Conservation (phyloP, 2,797 vertebrate genomes). For the Thalassophryne amazonica region DNA sequence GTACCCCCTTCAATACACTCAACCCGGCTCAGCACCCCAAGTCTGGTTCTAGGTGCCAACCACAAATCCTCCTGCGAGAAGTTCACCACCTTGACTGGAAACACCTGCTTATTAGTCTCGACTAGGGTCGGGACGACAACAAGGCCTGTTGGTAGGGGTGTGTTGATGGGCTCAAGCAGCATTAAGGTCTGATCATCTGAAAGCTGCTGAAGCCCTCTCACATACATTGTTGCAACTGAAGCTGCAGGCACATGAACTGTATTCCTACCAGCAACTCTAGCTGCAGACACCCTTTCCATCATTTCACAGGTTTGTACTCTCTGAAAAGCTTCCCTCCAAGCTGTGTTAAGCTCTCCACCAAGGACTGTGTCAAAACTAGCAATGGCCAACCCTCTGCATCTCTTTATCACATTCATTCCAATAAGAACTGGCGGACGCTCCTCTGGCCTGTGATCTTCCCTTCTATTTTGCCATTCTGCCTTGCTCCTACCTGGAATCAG, state of each 20-base stretch:
- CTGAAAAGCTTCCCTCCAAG: slow-evolving; percentile 1
- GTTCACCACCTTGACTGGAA: too few species aligned
- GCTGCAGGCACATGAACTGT: background rate
- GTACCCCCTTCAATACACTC: background rate
- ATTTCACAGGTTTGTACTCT: background rate
- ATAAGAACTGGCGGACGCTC: background rate
- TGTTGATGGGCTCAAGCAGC: too few species aligned
- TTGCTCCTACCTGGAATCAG: background rate
- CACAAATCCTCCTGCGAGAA: background rate
- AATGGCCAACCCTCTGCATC: background rate
- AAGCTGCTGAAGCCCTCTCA: background rate
- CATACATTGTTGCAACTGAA: background rate
- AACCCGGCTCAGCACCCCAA: background rate
- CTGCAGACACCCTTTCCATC: background rate
- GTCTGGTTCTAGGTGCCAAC: background rate
- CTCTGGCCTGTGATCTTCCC: too few species aligned
- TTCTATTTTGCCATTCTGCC: too few species aligned
- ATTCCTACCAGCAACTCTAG: background rate
- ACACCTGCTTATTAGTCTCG: too few species aligned
- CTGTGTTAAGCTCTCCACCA: too few species aligned
- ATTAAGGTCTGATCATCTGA: too few species aligned
- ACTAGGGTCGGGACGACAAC: too few species aligned
- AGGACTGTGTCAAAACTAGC: background rate
- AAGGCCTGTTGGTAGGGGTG: too few species aligned
- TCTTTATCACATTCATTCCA: background rate